Evolutionary conservation across 2,113 vertebrate species (phyloP).

Genomic region (Chroicocephalus ridibundus): DNA sequence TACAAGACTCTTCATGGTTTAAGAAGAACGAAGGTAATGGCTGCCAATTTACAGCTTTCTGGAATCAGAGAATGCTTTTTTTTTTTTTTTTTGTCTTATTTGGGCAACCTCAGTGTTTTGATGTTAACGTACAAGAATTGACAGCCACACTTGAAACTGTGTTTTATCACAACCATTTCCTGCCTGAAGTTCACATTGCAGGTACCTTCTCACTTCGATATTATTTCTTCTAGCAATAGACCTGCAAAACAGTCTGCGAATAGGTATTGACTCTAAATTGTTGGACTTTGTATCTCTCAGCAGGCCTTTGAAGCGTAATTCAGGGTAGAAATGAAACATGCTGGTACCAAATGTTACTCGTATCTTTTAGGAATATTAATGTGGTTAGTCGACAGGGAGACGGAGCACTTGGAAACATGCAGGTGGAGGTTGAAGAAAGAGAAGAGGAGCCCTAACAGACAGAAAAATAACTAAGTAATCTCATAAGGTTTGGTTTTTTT

Average conservation of each 20-base stretch:
- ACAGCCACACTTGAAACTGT: not conserved
- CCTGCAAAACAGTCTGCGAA: not conserved
- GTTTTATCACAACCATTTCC: not conserved
- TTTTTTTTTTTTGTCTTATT: not conserved
- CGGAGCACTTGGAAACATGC: not conserved
- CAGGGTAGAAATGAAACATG: not conserved
- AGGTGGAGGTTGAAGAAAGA: not conserved
- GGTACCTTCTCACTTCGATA: not conserved
- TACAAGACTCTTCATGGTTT: not conserved
- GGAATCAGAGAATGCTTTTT: not conserved
- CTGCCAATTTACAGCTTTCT: not conserved
- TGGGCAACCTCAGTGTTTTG: not conserved
- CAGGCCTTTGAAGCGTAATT: not conserved
- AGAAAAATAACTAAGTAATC: not conserved
- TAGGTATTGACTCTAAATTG: not conserved
- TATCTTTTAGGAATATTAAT: not conserved
- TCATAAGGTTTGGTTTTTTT: too few species aligned
- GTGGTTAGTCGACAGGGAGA: not conserved
- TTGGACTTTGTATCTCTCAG: not conserved
- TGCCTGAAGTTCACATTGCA: not conserved
- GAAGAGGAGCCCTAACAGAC: not conserved
- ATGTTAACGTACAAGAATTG: not conserved
- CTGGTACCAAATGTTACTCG: not conserved
- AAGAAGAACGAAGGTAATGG: not conserved
- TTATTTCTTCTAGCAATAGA: not conserved